Evolutionary conservation across 1,140 invertebrate genomes (phyloP), one percentile per base, ranked within the genome.

Genomic region (Pogonus chalceus): DNA sequence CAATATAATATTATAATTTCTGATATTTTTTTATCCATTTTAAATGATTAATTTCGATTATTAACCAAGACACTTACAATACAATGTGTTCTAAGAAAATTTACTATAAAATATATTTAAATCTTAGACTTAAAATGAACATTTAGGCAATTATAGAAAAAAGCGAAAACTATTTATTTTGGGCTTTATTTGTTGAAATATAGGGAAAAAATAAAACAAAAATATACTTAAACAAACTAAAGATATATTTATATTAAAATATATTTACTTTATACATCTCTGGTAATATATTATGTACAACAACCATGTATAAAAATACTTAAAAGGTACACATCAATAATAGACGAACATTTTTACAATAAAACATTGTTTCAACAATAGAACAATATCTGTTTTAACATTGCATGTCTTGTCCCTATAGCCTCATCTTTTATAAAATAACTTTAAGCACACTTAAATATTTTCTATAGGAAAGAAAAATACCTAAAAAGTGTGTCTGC

Each of bases 221-320:
- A 7, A 14, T 31, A 31, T 7, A 12, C 37, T 43, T 43, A 43
- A 43, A 43, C 37, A 43, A 10, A 12, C 37, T 43, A 43, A n/a
- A n/a, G 37, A 43, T 43, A 43, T 43, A 43, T 43, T 60, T 58
- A 57, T 57, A 59, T 61, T 59, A 61, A 59, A 57, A 61, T 61
- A 61, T 57, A 61, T 59, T 59, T 59, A 59, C 53, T 59, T 61
- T 61, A 61, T 61, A 61, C 60, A 61, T 54, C 56, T 61, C 54
- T 61, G 58, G 48, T 57, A 59, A 57, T 56, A 60, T 60, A 53
- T 54, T 58, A 58, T 58, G 59, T 61, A 61, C 60, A 61, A 61
- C 53, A 58, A 61, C 37, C 37, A 58, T 58, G 57, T 61, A 61
- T 57, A 61, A 61, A 50, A 58, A 61, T 56, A 51, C 55, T 51